These are phyloP conservation scores for Campoletis raptor DNA, from an alignment of 2,888 invertebrate species.

Conservation along the genomic window DNA sequence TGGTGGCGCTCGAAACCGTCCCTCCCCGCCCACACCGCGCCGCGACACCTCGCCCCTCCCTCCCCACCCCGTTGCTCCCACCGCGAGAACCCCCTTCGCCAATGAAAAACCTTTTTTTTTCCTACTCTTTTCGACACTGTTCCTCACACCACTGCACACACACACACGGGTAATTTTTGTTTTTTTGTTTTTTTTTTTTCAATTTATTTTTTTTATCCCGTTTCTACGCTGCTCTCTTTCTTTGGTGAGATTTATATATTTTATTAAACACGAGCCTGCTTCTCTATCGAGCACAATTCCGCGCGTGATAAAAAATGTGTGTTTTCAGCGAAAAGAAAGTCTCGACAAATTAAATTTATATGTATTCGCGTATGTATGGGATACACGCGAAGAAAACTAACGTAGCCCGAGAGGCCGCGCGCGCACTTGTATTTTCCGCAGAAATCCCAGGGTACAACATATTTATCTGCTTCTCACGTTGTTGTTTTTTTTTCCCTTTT, in stretches of 20 bases:
- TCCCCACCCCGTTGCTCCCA: slow-evolving; percentile 6
- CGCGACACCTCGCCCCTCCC: slow-evolving; percentile 32
- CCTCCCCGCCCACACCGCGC: slow-evolving; percentile 65
- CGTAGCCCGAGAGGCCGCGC: slow-evolving; percentile 10
- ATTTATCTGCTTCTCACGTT: background rate
- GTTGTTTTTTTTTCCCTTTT: background rate
- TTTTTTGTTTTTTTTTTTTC: slow-evolving; percentile 5
- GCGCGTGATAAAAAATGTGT: background rate
- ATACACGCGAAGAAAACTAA: background rate
- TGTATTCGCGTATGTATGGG: background rate
- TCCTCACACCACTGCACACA: background rate
- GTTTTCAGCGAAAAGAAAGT: slow-evolving; percentile 32
- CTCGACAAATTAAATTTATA: background rate
- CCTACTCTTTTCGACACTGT: slow-evolving; percentile 1
- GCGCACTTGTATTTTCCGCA: slow-evolving; percentile 29
- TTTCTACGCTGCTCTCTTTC: background rate
- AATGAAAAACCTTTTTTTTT: slow-evolving; percentile 18
- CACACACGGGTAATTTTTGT: slow-evolving; percentile 6
- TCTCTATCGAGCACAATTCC: background rate
- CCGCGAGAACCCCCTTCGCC: background rate
- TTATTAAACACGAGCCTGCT: background rate
- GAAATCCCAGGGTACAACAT: background rate
- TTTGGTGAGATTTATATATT: background rate
- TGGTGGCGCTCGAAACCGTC: slow-evolving; percentile 62
- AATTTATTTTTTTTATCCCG: background rate